Evolutionary conservation across 2,113 vertebrate genomes (phyloP).

Genomic region (Gyps fulvus): DNA sequence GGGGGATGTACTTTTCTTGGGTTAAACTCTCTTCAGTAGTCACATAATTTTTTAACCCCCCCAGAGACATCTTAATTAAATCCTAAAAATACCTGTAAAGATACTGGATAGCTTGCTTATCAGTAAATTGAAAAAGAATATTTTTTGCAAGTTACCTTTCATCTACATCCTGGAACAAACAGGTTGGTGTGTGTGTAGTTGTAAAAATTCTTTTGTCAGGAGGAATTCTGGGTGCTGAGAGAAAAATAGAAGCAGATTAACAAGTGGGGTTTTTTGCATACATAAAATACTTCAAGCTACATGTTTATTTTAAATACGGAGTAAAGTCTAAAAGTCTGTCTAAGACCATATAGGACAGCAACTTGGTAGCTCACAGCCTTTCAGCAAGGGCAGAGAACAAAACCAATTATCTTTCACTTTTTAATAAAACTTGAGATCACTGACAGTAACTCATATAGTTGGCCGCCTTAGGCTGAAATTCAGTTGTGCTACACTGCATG

Average conservation of each 20-base stretch:
- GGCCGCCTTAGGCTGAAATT: background rate
- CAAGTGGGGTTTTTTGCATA: background rate
- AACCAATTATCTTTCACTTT: background rate
- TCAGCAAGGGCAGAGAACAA: background rate
- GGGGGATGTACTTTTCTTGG: background rate
- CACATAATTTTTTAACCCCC: background rate
- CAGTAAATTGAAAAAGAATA: background rate
- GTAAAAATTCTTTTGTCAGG: slow-evolving; percentile 95
- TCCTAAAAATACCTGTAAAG: background rate
- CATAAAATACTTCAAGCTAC: background rate
- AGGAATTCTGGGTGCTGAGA: slow-evolving; percentile 89
- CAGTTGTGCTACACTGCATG: background rate
- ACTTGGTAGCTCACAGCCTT: background rate
- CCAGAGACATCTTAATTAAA: background rate
- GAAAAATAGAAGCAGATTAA: background rate
- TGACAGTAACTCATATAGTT: background rate
- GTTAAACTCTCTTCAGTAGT: background rate
- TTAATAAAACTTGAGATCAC: background rate
- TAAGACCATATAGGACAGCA: background rate
- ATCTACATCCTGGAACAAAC: slow-evolving; percentile 93
- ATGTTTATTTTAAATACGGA: background rate
- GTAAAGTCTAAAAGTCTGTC: background rate
- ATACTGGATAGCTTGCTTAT: background rate
- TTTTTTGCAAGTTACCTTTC: slow-evolving; percentile 77
- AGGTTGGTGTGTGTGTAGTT: slow-evolving; percentile 91